Percentiles rank a stretch among this genome's conserved stretches.
phyloP scores from a whole-genome alignment of 2,888 invertebrate species.

The Trichogramma dendrolimi region DNA sequence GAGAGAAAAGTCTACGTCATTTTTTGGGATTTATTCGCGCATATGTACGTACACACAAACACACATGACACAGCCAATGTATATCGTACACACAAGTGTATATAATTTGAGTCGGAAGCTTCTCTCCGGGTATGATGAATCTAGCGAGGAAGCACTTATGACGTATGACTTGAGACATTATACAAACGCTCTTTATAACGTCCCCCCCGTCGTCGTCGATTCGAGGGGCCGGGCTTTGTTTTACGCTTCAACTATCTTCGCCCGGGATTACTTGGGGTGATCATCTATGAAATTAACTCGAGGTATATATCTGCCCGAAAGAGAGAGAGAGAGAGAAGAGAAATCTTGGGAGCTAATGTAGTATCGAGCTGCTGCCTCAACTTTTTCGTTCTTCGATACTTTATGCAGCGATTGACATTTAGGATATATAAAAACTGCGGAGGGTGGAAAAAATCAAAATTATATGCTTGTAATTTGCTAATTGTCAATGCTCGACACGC shows the following conservation, averaged over 20 bases:
- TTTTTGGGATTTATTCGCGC: background rate
- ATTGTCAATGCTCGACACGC: too few species aligned
- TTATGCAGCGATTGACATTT: too few species aligned
- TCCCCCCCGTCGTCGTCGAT: constrained; percentile 11
- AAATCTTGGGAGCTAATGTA: too few species aligned
- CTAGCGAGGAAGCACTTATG: constrained; percentile 52
- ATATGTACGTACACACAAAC: background rate
- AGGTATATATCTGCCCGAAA: constrained; percentile 23
- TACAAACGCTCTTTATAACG: background rate
- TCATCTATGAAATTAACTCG: constrained; percentile 53
- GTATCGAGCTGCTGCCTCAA: too few species aligned
- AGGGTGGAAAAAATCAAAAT: too few species aligned
- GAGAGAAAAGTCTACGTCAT: too few species aligned
- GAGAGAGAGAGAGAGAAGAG: too few species aligned
- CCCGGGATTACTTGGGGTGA: constrained; percentile 51
- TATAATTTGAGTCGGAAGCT: constrained; percentile 32
- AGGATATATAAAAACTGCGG: too few species aligned
- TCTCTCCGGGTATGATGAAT: constrained; percentile 49
- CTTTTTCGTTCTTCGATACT: too few species aligned
- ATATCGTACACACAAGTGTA: background rate
- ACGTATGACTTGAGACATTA: constrained; percentile 39
- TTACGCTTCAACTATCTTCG: constrained; percentile 48
- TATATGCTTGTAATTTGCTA: too few species aligned
- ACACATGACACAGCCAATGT: background rate
- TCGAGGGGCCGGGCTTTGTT: constrained; percentile 45